These are phyloP conservation scores for Lasioglossum albipes DNA, from an alignment of 1,140 invertebrate species.

Conservation along the genomic window DNA sequence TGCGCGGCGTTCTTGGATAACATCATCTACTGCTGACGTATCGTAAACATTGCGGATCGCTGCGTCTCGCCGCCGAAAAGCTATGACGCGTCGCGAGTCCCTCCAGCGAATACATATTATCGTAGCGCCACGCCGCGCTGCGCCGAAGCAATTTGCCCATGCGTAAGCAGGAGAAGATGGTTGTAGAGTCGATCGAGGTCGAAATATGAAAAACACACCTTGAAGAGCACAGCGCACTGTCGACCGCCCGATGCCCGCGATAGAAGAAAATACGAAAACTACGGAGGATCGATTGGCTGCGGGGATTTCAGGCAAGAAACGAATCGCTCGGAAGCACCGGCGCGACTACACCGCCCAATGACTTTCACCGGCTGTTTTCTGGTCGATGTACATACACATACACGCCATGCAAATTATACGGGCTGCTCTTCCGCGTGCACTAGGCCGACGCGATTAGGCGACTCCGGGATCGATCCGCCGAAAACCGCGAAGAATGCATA, in stretches of 20 bases:
- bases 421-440: slow-evolving; percentile 35
- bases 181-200: too few species aligned
- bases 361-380: slow-evolving; percentile 43
- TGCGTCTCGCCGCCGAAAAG: not conserved
- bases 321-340: slow-evolving; percentile 31
- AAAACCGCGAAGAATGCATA: slow-evolving; percentile 9
- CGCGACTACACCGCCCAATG: slow-evolving; percentile 33
- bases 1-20: not conserved
- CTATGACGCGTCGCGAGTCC: not conserved
- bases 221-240: not conserved
- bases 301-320: slow-evolving; percentile 7
- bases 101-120: not conserved
- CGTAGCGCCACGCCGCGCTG: too few species aligned
- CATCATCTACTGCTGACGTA: slow-evolving; percentile 2
- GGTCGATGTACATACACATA: slow-evolving; percentile 9
- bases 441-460: slow-evolving; percentile 26
- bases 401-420: slow-evolving; percentile 32
- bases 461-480: slow-evolving; percentile 43
- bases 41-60: slow-evolving; percentile 5
- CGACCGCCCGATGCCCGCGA: not conserved
- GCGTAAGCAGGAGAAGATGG: too few species aligned
- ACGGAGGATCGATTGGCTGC: not conserved
- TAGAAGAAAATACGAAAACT: not conserved
- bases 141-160: too few species aligned
- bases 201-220: not conserved